phyloP scores from a whole-genome alignment of 1,140 invertebrate species.

The Oreohelix idahoensis region DNA sequence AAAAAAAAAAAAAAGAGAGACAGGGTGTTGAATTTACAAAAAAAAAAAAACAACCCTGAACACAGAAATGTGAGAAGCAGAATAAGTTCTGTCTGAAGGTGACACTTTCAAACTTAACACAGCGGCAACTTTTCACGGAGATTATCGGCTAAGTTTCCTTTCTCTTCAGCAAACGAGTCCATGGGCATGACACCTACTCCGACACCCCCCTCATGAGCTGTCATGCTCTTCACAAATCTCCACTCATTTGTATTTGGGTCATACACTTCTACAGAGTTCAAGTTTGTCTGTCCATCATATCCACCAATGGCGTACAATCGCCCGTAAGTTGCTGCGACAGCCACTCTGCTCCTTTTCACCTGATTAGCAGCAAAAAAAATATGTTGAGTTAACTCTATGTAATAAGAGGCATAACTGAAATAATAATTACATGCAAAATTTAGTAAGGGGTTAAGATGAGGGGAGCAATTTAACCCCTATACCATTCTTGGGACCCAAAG shows the following conservation, averaged over 20 bases:
- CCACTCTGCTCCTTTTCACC: conserved; percentile 85
- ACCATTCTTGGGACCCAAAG: no score
- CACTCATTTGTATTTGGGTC: conserved; percentile 66
- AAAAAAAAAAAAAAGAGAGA: no score
- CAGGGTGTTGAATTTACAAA: no score
- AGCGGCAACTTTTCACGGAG: not conserved
- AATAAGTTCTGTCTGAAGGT: no score
- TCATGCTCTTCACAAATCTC: conserved; percentile 84
- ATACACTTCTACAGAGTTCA: conserved; percentile 70
- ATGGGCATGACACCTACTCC: conserved; percentile 86
- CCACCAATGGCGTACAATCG: conserved; percentile 86
- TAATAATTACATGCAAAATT: not conserved
- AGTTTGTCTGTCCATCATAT: conserved; percentile 70
- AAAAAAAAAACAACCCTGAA: no score
- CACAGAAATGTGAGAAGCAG: no score
- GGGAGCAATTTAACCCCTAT: no score
- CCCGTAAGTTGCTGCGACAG: conserved; percentile 88
- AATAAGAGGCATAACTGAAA: not conserved
- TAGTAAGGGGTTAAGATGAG: not conserved
- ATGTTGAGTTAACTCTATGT: no score
- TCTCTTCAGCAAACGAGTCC: conserved; percentile 25
- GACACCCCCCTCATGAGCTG: conserved; percentile 91
- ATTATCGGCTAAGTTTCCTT: not conserved
- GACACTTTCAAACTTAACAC: no score
- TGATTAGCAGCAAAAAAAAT: not conserved